Percentiles rank a stretch among this genome's conserved stretches.
Evolutionary conservation across 2,113 vertebrate species (phyloP).

Genomic region (Brienomyrus longianalis): DNA sequence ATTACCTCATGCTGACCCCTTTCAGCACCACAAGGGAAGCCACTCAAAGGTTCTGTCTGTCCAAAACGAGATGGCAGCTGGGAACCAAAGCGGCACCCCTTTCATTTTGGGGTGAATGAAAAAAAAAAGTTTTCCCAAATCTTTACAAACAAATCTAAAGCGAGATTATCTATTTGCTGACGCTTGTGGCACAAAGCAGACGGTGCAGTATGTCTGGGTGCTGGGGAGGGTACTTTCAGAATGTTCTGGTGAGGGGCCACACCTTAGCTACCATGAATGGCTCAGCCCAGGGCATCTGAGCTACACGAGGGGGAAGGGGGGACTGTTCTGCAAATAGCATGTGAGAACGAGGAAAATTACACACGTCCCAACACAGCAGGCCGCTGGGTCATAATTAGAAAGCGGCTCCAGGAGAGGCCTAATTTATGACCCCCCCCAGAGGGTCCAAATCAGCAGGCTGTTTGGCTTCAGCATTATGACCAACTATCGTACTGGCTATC

Average conservation of each 20-base stretch:
- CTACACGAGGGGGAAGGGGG: conserved; percentile 32
- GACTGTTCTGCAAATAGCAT: conserved; percentile 56
- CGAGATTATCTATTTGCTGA: background rate
- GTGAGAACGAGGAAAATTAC: conserved; percentile 55
- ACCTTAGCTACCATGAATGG: conserved; percentile 43
- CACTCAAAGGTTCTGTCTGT: conserved; percentile 19
- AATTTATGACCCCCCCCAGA: conserved; percentile 54
- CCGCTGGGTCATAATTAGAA: conserved; percentile 59
- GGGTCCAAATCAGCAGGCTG: conserved; percentile 35
- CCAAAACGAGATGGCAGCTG: background rate
- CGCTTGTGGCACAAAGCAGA: background rate
- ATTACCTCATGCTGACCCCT: conserved; percentile 46
- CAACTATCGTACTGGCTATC: background rate
- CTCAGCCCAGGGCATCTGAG: conserved; percentile 40
- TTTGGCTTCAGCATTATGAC: conserved; percentile 21
- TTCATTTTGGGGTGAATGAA: background rate
- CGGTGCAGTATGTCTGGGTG: background rate
- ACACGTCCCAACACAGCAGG: conserved; percentile 50
- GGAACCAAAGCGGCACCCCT: background rate
- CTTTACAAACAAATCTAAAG: conserved; percentile 2
- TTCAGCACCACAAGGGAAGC: conserved; percentile 33
- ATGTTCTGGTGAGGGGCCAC: conserved; percentile 29
- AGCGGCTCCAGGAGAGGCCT: conserved; percentile 50
- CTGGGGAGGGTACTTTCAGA: background rate
- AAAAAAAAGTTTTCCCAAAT: background rate